Base-by-base conservation (phyloP, 2,797 vertebrate species). In the Melanotaenia maccullochi region DNA sequence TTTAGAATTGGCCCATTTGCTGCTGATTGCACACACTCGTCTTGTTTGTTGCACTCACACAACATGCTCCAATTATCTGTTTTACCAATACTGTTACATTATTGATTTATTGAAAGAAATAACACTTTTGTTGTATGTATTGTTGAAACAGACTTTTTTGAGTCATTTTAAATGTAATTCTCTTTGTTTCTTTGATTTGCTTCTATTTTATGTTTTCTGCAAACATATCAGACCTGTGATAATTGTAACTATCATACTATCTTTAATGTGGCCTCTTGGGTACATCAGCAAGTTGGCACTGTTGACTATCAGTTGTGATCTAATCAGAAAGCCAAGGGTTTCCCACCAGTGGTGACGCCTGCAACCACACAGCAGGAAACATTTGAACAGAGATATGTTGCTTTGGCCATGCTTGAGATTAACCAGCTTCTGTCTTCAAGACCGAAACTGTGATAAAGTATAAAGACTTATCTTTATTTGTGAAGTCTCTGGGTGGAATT, bases 11-110 rank as follows among this genome's bases (percentile, higher is more conserved):
- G 22, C 33, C 51, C 20, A 65, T 65, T 73, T 73, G n/a, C 66
- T 64, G 49, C 22, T 51, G 38, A 67, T 73, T 57, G 60, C 61
- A 49, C 60, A 58, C 20, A 30, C 32, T 51, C 59, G 22, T 42
- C n/a, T 59, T 68, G 68, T 62, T 63, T 68, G 65, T 65, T 63
- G 54, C 22, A 25, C 28, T 64, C 14, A 54, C 35, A 44, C 40
- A 52, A 16, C 33, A 7, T 49, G 42, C 24, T 49, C 12, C 20
- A 44, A 63, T 38, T 32, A 73, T 74, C 62, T 32, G 16, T 55
- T 70, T 32, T 77, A 36, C 30, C 55, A 65, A 38, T 40, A 56
- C 51, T 51, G 1, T 35, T 30, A 2, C 20, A 22, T 68, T 25
- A 38, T 12, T 61, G 40, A 56, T 63, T 42, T 56, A 24, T 60